Conservation (phyloP, 1,140 invertebrate species). For the Brachionus rotundiformis region DNA sequence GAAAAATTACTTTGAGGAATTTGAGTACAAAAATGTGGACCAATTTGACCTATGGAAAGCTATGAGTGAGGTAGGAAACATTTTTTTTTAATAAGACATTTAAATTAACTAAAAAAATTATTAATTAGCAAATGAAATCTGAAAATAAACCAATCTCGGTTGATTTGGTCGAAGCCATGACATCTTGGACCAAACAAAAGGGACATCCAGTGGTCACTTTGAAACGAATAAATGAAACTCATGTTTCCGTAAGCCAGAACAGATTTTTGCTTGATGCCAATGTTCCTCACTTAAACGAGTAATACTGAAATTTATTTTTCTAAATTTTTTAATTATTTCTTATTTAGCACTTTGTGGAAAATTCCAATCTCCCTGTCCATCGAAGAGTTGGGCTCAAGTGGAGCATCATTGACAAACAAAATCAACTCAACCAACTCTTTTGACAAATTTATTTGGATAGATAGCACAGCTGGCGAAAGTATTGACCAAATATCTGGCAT, state of each 20-base stretch:
- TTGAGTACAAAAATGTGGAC: constrained; percentile 38
- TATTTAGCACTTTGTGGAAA: background rate
- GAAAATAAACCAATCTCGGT: constrained; percentile 12
- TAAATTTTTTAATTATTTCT: too few relatives aligned
- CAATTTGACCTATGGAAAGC: constrained; percentile 42
- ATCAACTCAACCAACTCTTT: background rate
- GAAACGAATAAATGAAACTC: constrained; percentile 52
- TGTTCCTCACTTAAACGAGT: constrained; percentile 10
- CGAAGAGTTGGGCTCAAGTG: constrained; percentile 3
- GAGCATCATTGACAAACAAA: background rate
- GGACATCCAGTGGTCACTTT: constrained; percentile 75
- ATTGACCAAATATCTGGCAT: background rate
- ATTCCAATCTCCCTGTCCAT: constrained; percentile 13
- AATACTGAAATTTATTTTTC: background rate
- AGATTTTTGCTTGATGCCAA: constrained; percentile 58
- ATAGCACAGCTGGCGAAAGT: background rate
- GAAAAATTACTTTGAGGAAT: constrained; percentile 54
- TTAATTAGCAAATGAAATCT: background rate
- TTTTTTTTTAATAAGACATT: background rate
- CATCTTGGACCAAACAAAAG: constrained; percentile 85
- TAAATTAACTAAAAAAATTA: background rate
- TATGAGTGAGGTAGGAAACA: background rate
- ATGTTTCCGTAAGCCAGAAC: constrained; percentile 64
- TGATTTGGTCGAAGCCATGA: constrained; percentile 73
- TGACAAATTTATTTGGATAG: constrained; percentile 23